Percentiles rank a stretch among this genome's conserved stretches.
Conservation (phyloP, 2,888 invertebrate genomes). For the Eupeodes luniger region DNA sequence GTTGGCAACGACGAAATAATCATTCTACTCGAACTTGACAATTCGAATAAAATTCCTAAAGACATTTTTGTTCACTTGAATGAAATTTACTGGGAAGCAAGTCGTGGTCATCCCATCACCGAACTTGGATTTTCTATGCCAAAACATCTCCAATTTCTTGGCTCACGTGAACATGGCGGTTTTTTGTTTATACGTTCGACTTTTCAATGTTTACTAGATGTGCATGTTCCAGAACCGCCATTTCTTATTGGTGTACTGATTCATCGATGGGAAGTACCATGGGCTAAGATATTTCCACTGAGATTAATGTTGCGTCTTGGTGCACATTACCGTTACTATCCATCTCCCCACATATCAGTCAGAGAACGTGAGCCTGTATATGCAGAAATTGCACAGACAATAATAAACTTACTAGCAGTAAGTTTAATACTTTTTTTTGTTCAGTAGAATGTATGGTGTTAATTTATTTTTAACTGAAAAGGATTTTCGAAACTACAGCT, state of each 20-base stretch:
- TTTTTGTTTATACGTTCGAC: conserved; percentile 92
- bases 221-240: conserved; percentile 89
- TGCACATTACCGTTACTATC: conserved; percentile 94
- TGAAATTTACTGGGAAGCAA: conserved; percentile 88
- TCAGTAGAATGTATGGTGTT: not conserved
- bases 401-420: conserved; percentile 92
- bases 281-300: conserved; percentile 90
- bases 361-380: conserved; percentile 91
- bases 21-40: conserved; percentile 89
- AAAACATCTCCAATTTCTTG: conserved; percentile 85
- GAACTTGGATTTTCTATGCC: conserved; percentile 89
- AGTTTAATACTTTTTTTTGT: conserved; percentile 77
- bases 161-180: conserved; percentile 90
- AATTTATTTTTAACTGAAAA: conserved; percentile 78
- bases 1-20: conserved; percentile 94
- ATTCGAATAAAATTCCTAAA: conserved; percentile 87
- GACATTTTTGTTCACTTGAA: conserved; percentile 91
- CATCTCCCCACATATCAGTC: conserved; percentile 92
- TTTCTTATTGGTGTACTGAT: conserved; percentile 91
- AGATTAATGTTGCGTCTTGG: conserved; percentile 91
- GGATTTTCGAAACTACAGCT: conserved; percentile 93
- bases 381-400: conserved; percentile 94
- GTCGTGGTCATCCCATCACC: conserved; percentile 88
- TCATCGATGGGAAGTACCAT: conserved; percentile 86
- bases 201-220: conserved; percentile 91